Base-by-base conservation (phyloP, 2,797 vertebrate species). In the Neosalanx taihuensis region DNA sequence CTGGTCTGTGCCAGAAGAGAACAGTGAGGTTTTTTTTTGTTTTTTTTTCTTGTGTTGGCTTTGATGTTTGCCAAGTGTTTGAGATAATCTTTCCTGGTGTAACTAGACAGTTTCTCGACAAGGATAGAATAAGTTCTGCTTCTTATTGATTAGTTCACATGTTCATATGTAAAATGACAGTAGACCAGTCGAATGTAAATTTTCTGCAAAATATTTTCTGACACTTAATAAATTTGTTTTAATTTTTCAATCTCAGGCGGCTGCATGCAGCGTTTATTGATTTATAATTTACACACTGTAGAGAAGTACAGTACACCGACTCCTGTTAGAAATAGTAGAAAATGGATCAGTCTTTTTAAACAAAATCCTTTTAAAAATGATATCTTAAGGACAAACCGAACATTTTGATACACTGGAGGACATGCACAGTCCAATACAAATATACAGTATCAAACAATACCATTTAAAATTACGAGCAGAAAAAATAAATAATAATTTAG, bases 191-290 rank as follows among this genome's bases (percentile, higher is more conserved):
- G 1, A 53, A 17, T 53, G 15, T 0, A 1, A 17, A n/a, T 53
- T 53, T 53, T n/a, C 1, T 1, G 18, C 15, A 4, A n/a, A 5
- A 66, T 26, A 3, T 26, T 20, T 41, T 66, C 41, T 15, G 13
- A 35, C n/a, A 51, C 59, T 26, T 15, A 18, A 79, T 83, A 84
- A 80, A 76, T 30, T 12, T 1, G 3, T 46, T 83, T 84, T 70
- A 75, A 0, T 6, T 10, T 7, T 63, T 67, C 18, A 3, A 62
- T 59, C 57, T 71, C 15, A n/a, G 51, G 67, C 84, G 90, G 94
- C 94, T 95, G 94, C 94, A 95, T 95, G 95, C 95, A 94, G 93
- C 94, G 81, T 94, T 94, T 94, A 94, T 94, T 95, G 83, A 81
- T 82, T 90, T 86, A 86, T 87, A 72, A 88, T 88, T 85, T 83